Base-by-base conservation (phyloP, 2,888 invertebrate species). In the Thera britannica region DNA sequence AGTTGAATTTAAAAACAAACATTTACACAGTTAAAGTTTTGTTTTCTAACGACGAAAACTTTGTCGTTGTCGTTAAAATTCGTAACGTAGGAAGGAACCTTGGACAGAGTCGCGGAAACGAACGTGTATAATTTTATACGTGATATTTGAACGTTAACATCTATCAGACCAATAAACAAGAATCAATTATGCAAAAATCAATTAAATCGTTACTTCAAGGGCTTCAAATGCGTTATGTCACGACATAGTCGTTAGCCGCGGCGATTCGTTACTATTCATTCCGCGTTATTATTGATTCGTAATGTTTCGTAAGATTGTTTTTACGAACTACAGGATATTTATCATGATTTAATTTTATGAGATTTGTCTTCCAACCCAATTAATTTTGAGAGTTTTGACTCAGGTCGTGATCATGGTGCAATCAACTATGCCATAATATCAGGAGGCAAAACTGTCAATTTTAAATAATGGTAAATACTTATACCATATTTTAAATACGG, bases 181-280 rank as follows among this genome's bases (percentile, higher is more conserved):
- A 48, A n/a, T 2, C 4, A 49, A 12, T 49, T 3, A 49, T 49
- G 35, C n/a, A 51, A 54, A 34, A 46, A 58, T 36, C 7, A 38
- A n/a, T 56, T 36, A n/a, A 58, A 49, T 51, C 44, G 44, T 9
- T 9, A 2, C 3, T 1, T 46, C 44, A 44, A 44, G 44, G 54
- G 3, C 5, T 35, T 58, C 68, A 57, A 64, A 58, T 58, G n/a
- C 54, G 58, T 54, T 54, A 46, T 49, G 51, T 38, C 58, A 61
- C 44, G 52, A 57, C 52, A 23, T 41, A 44, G 57, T 65, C 68
- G 68, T 68, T 68, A 64, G 38, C 48, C 63, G 62, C 46, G 65
- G 58, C 65, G 58, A 65, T 55, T 58, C 68, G 68, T 65, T 68
- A 64, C 11, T 54, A 56, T 61, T 23, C 58, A 41, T 67, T 67